These are phyloP conservation scores for Enteromius trimaculatus DNA, from an alignment of 2,797 vertebrate species.

Conservation along the genomic window DNA sequence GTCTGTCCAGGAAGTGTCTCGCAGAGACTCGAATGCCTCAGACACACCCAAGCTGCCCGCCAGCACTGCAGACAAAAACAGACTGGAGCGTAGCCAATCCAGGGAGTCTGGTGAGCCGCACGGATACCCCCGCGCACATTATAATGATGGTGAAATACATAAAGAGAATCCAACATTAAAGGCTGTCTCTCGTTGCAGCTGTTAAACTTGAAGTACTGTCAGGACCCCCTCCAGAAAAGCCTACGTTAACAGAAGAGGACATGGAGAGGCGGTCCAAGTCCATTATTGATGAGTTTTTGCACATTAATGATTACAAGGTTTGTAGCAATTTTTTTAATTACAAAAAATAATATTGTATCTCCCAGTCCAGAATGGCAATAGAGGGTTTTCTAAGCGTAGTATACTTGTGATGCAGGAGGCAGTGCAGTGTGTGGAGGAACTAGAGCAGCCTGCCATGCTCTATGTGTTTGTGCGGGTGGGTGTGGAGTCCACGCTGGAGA, in stretches of 20 bases:
- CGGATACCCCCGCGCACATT: neutral
- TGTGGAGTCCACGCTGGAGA: constrained; percentile 94
- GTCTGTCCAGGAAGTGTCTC: constrained; percentile 81
- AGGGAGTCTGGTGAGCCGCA: constrained; percentile 83
- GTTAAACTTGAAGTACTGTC: constrained; percentile 83
- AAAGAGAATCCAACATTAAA: neutral
- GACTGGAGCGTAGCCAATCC: constrained; percentile 77
- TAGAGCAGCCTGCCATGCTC: constrained; percentile 81
- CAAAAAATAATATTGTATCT: neutral
- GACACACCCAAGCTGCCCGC: constrained; percentile 74
- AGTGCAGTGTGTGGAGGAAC: constrained; percentile 92
- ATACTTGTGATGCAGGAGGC: constrained; percentile 83
- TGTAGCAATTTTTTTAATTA: neutral
- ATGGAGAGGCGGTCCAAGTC: constrained; percentile 91
- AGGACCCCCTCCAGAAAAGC: constrained; percentile 77
- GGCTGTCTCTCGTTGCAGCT: constrained; percentile 60
- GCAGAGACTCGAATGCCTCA: constrained; percentile 73
- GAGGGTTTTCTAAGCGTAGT: neutral
- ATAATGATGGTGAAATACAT: neutral
- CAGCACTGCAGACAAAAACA: constrained; percentile 82
- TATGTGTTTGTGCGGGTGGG: constrained; percentile 90
- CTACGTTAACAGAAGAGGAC: constrained; percentile 85
- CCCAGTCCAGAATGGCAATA: neutral
- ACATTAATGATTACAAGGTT: constrained; percentile 98
- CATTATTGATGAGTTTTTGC: constrained; percentile 97